phyloP scores from a whole-genome alignment of 2,113 vertebrate genomes.

The Cepphus grylle region DNA sequence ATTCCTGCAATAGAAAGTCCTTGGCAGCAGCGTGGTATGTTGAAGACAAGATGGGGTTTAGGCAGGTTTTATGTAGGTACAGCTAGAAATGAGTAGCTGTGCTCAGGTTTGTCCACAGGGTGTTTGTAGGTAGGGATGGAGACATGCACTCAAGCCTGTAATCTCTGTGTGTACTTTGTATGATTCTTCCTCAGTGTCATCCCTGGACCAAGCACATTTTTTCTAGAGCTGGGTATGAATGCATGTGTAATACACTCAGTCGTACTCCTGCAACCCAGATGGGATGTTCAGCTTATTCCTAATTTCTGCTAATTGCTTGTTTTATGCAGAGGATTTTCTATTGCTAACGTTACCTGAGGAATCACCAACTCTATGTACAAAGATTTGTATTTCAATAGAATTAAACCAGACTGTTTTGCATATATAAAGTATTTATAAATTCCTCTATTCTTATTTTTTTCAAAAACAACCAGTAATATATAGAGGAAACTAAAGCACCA shows the following conservation, averaged over 20 bases:
- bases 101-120: not conserved
- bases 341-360: not conserved
- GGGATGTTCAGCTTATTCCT: not conserved
- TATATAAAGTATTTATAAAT: not conserved
- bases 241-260: not conserved
- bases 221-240: not conserved
- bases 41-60: not conserved
- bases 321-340: not conserved
- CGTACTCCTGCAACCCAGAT: not conserved
- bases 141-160: not conserved
- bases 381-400: not conserved
- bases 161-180: not conserved
- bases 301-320: not conserved
- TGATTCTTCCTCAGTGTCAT: not conserved
- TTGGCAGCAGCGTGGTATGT: not conserved
- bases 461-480: not conserved
- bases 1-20: not conserved
- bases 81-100: not conserved
- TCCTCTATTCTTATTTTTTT: not conserved
- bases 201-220: rapidly evolving
- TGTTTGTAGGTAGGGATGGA: not conserved
- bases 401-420: not conserved
- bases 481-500: not conserved
- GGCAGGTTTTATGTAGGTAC: not conserved
- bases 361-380: not conserved